These are phyloP conservation scores for Phalloptychus januarius DNA, from an alignment of 2,797 vertebrate genomes.

Conservation along the genomic window DNA sequence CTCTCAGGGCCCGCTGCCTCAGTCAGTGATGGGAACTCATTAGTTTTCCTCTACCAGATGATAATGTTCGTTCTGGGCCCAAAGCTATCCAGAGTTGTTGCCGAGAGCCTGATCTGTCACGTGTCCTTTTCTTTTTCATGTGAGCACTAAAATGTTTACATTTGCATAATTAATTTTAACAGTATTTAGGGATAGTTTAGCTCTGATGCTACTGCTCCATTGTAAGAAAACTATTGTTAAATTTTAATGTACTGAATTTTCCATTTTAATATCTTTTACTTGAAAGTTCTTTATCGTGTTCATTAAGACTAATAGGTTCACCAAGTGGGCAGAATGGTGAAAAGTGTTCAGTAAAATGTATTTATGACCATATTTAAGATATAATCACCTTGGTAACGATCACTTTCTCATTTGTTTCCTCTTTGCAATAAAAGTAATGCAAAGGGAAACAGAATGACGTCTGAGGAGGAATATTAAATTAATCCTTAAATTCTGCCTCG, in stretches of 20 bases:
- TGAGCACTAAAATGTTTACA: slow-evolving; percentile 22
- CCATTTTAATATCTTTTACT: not conserved
- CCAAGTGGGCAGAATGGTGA: not conserved
- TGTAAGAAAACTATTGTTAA: not conserved
- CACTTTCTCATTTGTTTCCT: not conserved
- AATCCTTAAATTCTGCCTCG: not conserved
- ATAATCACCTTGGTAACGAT: not conserved
- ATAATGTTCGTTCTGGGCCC: slow-evolving; percentile 40
- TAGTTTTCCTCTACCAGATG: slow-evolving; percentile 46
- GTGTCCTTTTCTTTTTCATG: slow-evolving; percentile 2
- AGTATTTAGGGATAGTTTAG: not conserved
- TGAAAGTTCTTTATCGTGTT: not conserved
- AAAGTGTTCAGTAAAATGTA: not conserved
- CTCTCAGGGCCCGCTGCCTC: slow-evolving; percentile 37
- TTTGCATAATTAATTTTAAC: slow-evolving; percentile 40
- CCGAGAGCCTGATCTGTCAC: slow-evolving; percentile 26
- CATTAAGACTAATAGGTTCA: not conserved
- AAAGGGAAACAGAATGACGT: not conserved
- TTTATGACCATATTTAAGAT: not conserved
- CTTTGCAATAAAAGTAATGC: not conserved
- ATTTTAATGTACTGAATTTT: not conserved
- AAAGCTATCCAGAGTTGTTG: slow-evolving; percentile 42
- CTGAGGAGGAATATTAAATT: not conserved
- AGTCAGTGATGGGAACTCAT: slow-evolving; percentile 45
- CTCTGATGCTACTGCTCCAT: slow-evolving; percentile 19